These are phyloP conservation scores for Hydropotes inermis DNA, from an alignment of 2,113 vertebrate species.

Conservation along the genomic window DNA sequence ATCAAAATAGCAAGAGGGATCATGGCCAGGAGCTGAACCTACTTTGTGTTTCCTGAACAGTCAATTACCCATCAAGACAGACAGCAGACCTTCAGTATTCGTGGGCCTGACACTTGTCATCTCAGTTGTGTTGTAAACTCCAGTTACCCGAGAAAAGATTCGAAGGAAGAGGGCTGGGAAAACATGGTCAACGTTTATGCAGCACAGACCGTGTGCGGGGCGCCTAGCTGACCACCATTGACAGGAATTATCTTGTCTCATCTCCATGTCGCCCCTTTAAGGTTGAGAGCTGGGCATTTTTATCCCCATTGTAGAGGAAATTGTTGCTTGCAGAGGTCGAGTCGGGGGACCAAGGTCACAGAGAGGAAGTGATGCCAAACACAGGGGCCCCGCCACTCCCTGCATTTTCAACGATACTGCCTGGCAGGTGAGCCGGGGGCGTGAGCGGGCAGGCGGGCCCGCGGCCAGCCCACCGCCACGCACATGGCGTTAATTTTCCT, in stretches of 20 bases:
- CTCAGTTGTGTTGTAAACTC: background rate
- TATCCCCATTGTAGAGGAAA: background rate
- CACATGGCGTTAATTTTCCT: accelerated
- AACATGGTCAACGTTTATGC: accelerated
- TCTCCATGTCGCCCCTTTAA: background rate
- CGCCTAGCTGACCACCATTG: accelerated
- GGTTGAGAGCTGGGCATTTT: background rate
- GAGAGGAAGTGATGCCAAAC: too few species aligned
- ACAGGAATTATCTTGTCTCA: background rate
- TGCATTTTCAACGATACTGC: accelerated
- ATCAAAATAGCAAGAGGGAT: background rate
- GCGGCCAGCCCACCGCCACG: accelerated
- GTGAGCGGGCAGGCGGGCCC: accelerated
- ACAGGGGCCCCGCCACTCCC: accelerated
- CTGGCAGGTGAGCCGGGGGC: accelerated
- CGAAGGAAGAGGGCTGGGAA: background rate
- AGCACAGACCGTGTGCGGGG: background rate
- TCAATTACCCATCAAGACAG: background rate
- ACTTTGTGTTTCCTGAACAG: background rate
- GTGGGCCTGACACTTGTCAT: background rate
- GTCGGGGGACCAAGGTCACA: background rate
- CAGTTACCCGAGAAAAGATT: background rate
- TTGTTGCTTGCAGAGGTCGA: background rate
- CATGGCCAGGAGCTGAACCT: accelerated
- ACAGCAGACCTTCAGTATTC: background rate